A percentile compares a stretch with the other conserved stretches of the same genome.
These are phyloP conservation scores for Elaphurus davidianus DNA, from an alignment of 2,113 vertebrate genomes.

Conservation along the genomic window DNA sequence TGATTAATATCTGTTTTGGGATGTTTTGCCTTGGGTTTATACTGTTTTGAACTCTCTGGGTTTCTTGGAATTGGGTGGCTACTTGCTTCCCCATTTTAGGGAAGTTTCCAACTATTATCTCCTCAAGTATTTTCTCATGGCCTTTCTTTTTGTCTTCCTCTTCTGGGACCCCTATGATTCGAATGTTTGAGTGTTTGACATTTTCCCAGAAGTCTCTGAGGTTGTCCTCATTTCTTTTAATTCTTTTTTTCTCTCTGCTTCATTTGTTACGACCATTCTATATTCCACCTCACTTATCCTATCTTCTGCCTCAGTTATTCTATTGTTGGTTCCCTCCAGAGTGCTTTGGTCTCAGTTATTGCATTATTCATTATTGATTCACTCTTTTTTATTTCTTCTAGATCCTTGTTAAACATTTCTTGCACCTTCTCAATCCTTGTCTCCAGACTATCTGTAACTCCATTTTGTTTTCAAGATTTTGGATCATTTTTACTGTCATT, in stretches of 20 bases:
- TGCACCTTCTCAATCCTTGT: background rate
- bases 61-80: background rate
- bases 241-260: background rate
- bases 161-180: background rate
- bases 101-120: background rate
- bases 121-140: background rate
- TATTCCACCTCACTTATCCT: background rate
- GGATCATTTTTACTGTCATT: background rate
- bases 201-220: background rate
- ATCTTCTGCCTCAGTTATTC: background rate
- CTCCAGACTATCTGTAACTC: background rate
- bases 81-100: background rate
- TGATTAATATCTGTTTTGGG: background rate
- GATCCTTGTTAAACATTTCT: background rate
- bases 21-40: background rate
- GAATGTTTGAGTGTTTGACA: fast-evolving
- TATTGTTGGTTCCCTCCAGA: background rate
- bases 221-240: background rate
- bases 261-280: background rate
- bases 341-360: background rate
- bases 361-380: background rate
- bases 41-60: background rate
- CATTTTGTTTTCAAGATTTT: background rate
- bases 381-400: background rate
- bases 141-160: background rate